Base-by-base conservation (phyloP, 1,140 invertebrate genomes). In the Manduca sexta region DNA sequence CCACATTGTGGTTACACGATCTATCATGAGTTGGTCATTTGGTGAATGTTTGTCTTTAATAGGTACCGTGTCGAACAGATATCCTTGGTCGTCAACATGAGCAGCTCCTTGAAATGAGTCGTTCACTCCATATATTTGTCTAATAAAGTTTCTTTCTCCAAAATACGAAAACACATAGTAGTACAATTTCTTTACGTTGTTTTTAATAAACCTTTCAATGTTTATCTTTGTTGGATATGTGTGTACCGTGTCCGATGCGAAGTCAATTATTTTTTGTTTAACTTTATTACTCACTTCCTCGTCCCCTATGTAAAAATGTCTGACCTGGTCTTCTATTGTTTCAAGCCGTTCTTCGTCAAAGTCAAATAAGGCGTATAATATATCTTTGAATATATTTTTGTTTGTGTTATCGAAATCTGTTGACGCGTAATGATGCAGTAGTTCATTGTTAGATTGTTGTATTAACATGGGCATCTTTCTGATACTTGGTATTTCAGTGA, bases 1-100 rank as follows among this genome's bases (percentile, higher is more conserved):
- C 66, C 67, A 74, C 30, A 77, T 13, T 1, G 42, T 62, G 10
- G 69, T 73, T 11, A 74, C 57, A 26, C 52, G 55, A 37, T 77
- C 71, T 14, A 73, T 57, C 0, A 73, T 52, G 0, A 57, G 26
- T 35, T 63, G 53, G 39, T 74, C 72, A 3, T 60, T 49, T 17
- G 45, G 29, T 5, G 47, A 43, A 0, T 60, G 43, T n/a, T 17
- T 40, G 10, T 40, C 44, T 3, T 51, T 15, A n/a, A 61, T 14
- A 38, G 43, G 51, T 10, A 44, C 39, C 15, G 60, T 45, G 30
- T 69, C 61, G 26, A 54, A 54, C 18, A 49, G 11, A 45, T 49
- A 54, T 2, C 42, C 42, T 7, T 45, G 10, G 18, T 49, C 46
- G 15, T 49, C 46, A 16, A 12, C 12, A 17, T 54, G 52, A 2